Conservation (phyloP, 2,797 vertebrate species). For the Mormyrus proboscirostris region DNA sequence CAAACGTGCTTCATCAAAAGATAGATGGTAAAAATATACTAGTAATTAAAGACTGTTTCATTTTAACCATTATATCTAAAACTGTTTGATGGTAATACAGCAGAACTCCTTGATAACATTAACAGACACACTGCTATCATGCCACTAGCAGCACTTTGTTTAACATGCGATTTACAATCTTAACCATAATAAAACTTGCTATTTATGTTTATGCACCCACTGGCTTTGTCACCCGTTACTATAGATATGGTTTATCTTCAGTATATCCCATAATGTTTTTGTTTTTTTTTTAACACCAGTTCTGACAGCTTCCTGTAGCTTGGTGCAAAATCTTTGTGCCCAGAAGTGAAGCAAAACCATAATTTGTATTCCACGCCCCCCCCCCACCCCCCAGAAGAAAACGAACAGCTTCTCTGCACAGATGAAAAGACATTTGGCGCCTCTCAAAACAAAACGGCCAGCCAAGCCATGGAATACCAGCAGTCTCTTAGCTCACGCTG, state of each 20-base stretch:
- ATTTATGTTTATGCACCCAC: not conserved
- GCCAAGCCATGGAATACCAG: not conserved
- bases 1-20: not conserved
- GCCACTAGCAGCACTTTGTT: not conserved
- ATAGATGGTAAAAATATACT: not conserved
- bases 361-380: not conserved
- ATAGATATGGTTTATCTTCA: not conserved
- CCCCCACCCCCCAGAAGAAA: not conserved
- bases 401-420: not conserved
- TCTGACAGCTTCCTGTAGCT: not conserved
- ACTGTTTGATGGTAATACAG: not conserved
- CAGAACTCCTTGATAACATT: not conserved
- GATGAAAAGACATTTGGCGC: slow-evolving; percentile 13
- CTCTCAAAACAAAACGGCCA: not conserved
- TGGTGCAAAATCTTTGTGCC: not conserved
- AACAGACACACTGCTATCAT: not conserved
- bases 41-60: not conserved
- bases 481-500: not conserved
- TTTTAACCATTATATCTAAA: not conserved
- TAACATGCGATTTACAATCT: not conserved
- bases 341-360: not conserved
- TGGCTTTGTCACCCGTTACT: not conserved
- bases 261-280: not conserved
- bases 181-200: not conserved
- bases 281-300: not conserved